Evolutionary conservation across 37 sponge, comb jelly and placozoan genomes (phyloP).

Genomic region (Crambe crambe): DNA sequence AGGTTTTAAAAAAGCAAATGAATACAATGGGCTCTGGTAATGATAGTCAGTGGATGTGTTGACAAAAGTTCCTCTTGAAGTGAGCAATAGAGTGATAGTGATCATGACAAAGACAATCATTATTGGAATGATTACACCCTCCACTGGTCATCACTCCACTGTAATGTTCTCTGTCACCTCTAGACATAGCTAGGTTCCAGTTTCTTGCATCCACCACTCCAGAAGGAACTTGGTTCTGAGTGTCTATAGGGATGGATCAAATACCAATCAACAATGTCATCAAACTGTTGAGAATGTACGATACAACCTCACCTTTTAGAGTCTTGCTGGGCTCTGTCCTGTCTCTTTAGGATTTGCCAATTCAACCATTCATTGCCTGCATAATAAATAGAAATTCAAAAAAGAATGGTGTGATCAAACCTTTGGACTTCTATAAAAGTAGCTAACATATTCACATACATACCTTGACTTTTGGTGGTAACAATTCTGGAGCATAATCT

Average conservation of each 20-base stretch:
- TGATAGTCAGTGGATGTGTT: too few relatives aligned
- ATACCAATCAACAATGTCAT: not conserved
- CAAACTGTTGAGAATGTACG: not conserved
- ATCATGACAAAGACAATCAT: too few relatives aligned
- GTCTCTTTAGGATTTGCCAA: slow-evolving; percentile 13
- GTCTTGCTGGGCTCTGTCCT: not conserved
- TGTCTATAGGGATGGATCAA: not conserved
- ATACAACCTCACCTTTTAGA: slow-evolving; percentile 2
- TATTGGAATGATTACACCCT: too few relatives aligned
- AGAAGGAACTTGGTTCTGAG: slow-evolving; percentile 20
- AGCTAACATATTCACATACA: not conserved
- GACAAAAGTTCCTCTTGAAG: too few relatives aligned
- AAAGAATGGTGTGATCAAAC: not conserved
- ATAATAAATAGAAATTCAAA: not conserved
- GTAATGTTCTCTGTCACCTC: slow-evolving; percentile 51
- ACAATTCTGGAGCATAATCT: slow-evolving; percentile 53
- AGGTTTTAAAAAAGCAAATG: too few relatives aligned
- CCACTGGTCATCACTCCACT: slow-evolving; percentile 14
- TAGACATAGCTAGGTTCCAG: slow-evolving; percentile 32
- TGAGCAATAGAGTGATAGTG: too few relatives aligned
- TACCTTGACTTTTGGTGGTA: slow-evolving; percentile 23
- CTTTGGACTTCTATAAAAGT: not conserved
- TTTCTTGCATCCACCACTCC: slow-evolving; percentile 40
- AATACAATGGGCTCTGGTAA: too few relatives aligned
- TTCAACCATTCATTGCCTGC: slow-evolving; percentile 27